Evolutionary conservation across 1,140 invertebrate species (phyloP).

Genomic region (Atta colombica): DNA sequence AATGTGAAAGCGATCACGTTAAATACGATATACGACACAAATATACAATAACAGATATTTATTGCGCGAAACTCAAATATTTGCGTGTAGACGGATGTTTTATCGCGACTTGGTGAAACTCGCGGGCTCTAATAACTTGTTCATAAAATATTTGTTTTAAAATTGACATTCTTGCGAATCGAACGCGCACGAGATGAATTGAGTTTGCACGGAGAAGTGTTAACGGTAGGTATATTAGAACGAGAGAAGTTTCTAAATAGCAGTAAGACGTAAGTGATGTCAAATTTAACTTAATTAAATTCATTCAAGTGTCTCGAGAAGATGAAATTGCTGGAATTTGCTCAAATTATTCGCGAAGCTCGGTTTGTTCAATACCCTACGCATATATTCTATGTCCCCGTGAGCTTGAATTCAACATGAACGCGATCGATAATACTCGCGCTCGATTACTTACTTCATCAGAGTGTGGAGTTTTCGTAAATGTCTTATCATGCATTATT

Average conservation of each 20-base stretch:
- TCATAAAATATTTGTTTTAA: slow-evolving; percentile 52
- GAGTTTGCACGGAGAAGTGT: not conserved
- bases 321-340: slow-evolving; percentile 41
- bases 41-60: slow-evolving; percentile 53
- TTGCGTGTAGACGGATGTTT: slow-evolving; percentile 23
- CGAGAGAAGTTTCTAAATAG: slow-evolving; percentile 20
- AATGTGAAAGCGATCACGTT: slow-evolving; percentile 29
- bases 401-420: slow-evolving; percentile 25
- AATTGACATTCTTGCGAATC: not conserved
- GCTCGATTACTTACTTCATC: slow-evolving; percentile 2
- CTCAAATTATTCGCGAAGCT: slow-evolving; percentile 19
- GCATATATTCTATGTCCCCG: slow-evolving; percentile 6
- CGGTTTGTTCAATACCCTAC: slow-evolving; percentile 5
- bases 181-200: not conserved
- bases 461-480: slow-evolving; percentile 20
- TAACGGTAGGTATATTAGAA: no score
- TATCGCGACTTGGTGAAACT: slow-evolving; percentile 27
- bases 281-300: slow-evolving; percentile 42
- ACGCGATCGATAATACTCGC: slow-evolving; percentile 20
- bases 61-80: slow-evolving; percentile 54
- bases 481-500: slow-evolving; percentile 3
- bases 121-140: slow-evolving; percentile 35
- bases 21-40: slow-evolving; percentile 42
- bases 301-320: slow-evolving; percentile 12
- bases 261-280: slow-evolving; percentile 11